Percentiles rank a stretch among this genome's conserved stretches.
These are phyloP conservation scores for Osedax fenrisi DNA, from an alignment of 2,888 invertebrate genomes.

Conservation along the genomic window DNA sequence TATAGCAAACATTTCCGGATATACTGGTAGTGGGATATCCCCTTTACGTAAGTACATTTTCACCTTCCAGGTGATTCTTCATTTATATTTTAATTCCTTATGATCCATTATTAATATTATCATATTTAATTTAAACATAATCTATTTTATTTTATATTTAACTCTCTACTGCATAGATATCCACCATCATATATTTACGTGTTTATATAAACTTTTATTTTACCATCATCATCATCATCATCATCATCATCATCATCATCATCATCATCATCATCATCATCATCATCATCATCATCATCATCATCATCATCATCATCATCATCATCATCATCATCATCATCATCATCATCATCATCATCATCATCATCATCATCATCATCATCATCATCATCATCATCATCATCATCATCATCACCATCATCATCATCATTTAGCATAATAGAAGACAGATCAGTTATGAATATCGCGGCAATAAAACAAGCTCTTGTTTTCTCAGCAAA, in stretches of 20 bases:
- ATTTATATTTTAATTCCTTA: too few relatives aligned
- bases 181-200: too few relatives aligned
- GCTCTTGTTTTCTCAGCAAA: slow-evolving; percentile 80
- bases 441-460: slow-evolving; percentile 46
- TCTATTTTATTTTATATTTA: neutral
- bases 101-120: too few relatives aligned
- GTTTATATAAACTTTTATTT: too few relatives aligned
- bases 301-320: slow-evolving; percentile 20
- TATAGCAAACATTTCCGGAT: too few relatives aligned
- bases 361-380: neutral
- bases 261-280: slow-evolving; percentile 11
- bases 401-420: slow-evolving; percentile 17
- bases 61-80: too few relatives aligned
- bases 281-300: slow-evolving; percentile 19
- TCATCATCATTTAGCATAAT: slow-evolving; percentile 1
- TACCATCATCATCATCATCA: neutral
- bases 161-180: neutral
- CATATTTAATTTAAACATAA: too few relatives aligned
- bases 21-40: too few relatives aligned
- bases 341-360: slow-evolving; percentile 20
- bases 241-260: slow-evolving; percentile 9
- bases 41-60: too few relatives aligned
- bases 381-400: slow-evolving; percentile 19
- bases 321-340: slow-evolving; percentile 12
- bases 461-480: slow-evolving; percentile 89